Evolutionary conservation across 2,888 invertebrate genomes (phyloP).

Genomic region (Folsomia candida): DNA sequence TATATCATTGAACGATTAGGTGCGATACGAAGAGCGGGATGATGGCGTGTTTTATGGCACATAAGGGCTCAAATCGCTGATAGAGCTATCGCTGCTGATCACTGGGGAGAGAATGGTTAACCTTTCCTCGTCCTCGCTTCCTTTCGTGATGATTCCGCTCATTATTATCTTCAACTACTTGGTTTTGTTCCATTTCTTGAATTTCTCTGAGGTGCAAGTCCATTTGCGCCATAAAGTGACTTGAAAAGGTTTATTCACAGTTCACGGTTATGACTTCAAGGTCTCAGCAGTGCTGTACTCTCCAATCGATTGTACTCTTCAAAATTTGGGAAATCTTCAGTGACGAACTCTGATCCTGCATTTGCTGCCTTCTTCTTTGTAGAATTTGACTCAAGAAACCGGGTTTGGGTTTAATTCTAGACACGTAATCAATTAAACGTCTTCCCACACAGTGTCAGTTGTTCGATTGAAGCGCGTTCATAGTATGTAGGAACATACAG

Average conservation of each 20-base stretch:
- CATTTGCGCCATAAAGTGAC: neutral
- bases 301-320: neutral
- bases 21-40: neutral
- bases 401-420: neutral
- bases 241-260: neutral
- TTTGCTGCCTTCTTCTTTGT: neutral
- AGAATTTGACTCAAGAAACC: neutral
- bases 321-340: neutral
- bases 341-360: neutral
- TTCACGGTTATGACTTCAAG: neutral
- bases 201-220: neutral
- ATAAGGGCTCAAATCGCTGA: neutral
- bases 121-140: neutral
- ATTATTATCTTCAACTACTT: no score
- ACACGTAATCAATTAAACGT: neutral
- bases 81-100: neutral
- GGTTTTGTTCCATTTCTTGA: neutral
- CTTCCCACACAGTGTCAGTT: no score
- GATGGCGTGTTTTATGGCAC: conserved; percentile 2
- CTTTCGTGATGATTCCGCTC: no score
- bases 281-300: no score
- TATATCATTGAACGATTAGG: neutral
- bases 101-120: no score
- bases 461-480: no score
- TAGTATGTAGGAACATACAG: no score